Evolutionary conservation across 1,140 invertebrate genomes (phyloP).

Genomic region (Leptinotarsa lineolata): DNA sequence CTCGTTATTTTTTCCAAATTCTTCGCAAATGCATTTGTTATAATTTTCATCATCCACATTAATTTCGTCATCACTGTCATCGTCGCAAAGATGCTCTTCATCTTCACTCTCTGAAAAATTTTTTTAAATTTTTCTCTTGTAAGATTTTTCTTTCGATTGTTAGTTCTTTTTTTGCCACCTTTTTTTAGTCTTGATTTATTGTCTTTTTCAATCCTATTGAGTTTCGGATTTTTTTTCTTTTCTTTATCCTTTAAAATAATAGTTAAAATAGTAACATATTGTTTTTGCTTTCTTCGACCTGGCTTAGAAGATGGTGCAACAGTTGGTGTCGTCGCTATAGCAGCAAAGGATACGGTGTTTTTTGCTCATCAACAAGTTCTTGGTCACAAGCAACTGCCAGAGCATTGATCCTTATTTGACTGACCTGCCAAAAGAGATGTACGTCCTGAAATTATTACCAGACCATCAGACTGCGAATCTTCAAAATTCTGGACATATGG

Average conservation of each 20-base stretch:
- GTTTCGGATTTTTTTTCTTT: constrained; percentile 43
- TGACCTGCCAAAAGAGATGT: too few species aligned
- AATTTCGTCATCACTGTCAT: background rate
- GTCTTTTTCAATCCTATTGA: constrained; percentile 41
- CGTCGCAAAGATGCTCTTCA: constrained; percentile 33
- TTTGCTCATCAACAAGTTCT: background rate
- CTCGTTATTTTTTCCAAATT: constrained; percentile 45
- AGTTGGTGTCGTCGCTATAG: constrained; percentile 28
- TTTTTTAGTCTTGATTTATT: constrained; percentile 35
- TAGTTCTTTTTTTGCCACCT: constrained; percentile 37
- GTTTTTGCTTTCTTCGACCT: constrained; percentile 36
- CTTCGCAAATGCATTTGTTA: constrained; percentile 41
- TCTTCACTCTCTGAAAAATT: constrained; percentile 32
- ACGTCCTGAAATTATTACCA: too few species aligned
- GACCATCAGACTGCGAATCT: too few species aligned
- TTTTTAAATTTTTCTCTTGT: constrained; percentile 26
- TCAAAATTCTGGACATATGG: too few species aligned
- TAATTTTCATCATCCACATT: constrained; percentile 34
- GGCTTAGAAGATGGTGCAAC: constrained; percentile 26
- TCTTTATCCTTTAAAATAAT: constrained; percentile 45
- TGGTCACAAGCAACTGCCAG: background rate
- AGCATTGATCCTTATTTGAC: background rate
- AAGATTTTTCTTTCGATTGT: constrained; percentile 34
- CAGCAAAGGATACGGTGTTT: constrained; percentile 8
- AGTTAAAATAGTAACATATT: constrained; percentile 47